Percentiles rank a stretch among this genome's conserved stretches.
These are phyloP conservation scores for Petaurus breviceps DNA, from an alignment of 2,113 vertebrate species.

Conservation along the genomic window DNA sequence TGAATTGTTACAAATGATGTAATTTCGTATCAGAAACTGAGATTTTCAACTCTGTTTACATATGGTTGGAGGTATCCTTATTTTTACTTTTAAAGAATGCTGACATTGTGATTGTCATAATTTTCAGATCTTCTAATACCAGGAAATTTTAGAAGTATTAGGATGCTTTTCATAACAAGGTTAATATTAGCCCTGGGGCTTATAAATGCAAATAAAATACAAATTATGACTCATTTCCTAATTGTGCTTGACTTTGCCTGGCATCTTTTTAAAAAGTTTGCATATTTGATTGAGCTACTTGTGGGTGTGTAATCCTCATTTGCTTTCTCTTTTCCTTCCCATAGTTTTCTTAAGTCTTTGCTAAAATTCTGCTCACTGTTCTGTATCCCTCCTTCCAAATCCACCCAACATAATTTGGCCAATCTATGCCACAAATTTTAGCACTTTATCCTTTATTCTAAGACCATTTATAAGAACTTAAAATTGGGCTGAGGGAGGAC, in stretches of 20 bases:
- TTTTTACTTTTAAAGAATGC: not conserved
- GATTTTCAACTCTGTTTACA: not conserved
- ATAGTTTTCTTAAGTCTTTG: not conserved
- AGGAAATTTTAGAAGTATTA: not conserved
- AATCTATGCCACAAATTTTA: not conserved
- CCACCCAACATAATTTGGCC: not conserved
- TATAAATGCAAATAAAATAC: not conserved
- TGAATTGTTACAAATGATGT: not conserved
- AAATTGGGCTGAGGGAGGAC: not conserved
- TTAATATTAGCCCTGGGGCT: not conserved
- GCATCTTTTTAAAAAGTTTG: not conserved
- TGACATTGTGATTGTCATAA: not conserved
- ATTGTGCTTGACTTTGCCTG: not conserved
- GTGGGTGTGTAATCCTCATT: not conserved
- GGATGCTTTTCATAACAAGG: not conserved
- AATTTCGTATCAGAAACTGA: not conserved
- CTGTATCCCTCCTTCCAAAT: not conserved
- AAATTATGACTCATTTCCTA: not conserved
- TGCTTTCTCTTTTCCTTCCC: not conserved
- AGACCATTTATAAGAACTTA: not conserved
- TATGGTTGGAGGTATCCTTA: not conserved
- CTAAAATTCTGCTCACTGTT: not conserved
- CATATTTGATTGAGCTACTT: constrained; percentile 1
- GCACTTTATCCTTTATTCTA: not conserved
- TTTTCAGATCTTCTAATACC: not conserved